Evolutionary conservation across 2,113 vertebrate species (phyloP).

Genomic region (Misgurnus mizolepis): DNA sequence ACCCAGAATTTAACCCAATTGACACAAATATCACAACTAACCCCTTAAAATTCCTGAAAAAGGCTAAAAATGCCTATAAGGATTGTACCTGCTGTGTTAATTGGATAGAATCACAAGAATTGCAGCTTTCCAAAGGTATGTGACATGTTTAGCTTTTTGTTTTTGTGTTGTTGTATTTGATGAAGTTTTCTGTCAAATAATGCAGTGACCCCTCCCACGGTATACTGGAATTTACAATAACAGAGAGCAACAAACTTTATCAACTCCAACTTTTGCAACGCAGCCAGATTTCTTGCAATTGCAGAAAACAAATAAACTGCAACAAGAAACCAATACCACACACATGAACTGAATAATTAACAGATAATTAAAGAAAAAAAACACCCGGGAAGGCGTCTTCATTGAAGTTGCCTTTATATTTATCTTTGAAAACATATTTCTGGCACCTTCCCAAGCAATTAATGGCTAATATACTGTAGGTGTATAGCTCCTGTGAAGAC

Average conservation of each 20-base stretch:
- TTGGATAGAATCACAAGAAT: too few species aligned
- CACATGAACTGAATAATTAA: neutral
- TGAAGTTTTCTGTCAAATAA: too few species aligned
- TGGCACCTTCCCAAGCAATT: constrained; percentile 42
- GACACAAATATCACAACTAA: neutral
- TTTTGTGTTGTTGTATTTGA: too few species aligned
- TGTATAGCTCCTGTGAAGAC: constrained; percentile 7
- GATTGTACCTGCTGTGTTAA: too few species aligned
- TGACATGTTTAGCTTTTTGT: too few species aligned
- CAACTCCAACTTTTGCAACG: neutral
- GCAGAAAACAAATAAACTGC: too few species aligned
- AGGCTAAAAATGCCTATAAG: too few species aligned
- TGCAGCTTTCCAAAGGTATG: too few species aligned
- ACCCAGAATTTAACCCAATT: neutral
- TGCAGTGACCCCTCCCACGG: too few species aligned
- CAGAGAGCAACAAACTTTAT: neutral
- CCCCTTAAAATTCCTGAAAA: too few species aligned
- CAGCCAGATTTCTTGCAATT: neutral
- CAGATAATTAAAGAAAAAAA: constrained; percentile 4
- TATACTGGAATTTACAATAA: neutral
- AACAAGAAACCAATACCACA: neutral
- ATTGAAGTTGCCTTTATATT: constrained; percentile 8
- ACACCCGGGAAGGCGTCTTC: constrained; percentile 14
- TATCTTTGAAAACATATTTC: constrained; percentile 13
- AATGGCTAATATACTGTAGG: constrained; percentile 43